phyloP scores from a whole-genome alignment of 1,140 invertebrate genomes.

The Drosophila lini region DNA sequence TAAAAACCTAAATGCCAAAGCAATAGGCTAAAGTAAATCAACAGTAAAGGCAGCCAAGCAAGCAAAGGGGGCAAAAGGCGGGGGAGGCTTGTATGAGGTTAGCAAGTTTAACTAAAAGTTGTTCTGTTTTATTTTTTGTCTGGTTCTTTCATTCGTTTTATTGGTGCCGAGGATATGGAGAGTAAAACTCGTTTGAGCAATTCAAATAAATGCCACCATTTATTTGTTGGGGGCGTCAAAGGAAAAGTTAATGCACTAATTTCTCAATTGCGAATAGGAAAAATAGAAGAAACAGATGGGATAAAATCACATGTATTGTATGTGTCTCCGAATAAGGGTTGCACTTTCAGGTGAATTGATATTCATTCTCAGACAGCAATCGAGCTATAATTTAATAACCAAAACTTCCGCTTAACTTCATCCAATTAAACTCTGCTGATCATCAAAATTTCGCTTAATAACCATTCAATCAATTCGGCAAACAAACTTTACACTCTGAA shows the following conservation, averaged over 20 bases:
- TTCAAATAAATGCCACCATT: slow-evolving; percentile 78
- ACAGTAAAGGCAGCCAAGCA: slow-evolving; percentile 65
- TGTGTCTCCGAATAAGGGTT: not conserved
- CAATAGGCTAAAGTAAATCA: slow-evolving; percentile 82
- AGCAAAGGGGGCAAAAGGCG: not conserved
- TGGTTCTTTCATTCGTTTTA: slow-evolving; percentile 39
- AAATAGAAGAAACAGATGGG: slow-evolving; percentile 9
- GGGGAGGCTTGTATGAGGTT: slow-evolving; percentile 31
- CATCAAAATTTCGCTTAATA: slow-evolving; percentile 36
- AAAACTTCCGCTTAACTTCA: slow-evolving; percentile 8
- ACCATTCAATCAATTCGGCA: slow-evolving; percentile 34
- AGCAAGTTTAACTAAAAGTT: slow-evolving; percentile 72
- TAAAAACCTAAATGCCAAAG: slow-evolving; percentile 79
- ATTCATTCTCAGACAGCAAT: not conserved
- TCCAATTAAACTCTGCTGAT: slow-evolving; percentile 17
- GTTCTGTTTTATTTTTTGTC: slow-evolving; percentile 43
- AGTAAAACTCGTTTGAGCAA: slow-evolving; percentile 70
- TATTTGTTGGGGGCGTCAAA: slow-evolving; percentile 76
- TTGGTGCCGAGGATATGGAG: slow-evolving; percentile 41
- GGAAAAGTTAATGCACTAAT: slow-evolving; percentile 77
- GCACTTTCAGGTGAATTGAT: not conserved
- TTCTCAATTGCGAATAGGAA: slow-evolving; percentile 64
- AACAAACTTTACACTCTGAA: slow-evolving; percentile 20
- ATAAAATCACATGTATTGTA: not conserved
- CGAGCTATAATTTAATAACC: not conserved